Base-by-base conservation (phyloP, 2,113 vertebrate genomes). In the Chloropsis cyanopogon region DNA sequence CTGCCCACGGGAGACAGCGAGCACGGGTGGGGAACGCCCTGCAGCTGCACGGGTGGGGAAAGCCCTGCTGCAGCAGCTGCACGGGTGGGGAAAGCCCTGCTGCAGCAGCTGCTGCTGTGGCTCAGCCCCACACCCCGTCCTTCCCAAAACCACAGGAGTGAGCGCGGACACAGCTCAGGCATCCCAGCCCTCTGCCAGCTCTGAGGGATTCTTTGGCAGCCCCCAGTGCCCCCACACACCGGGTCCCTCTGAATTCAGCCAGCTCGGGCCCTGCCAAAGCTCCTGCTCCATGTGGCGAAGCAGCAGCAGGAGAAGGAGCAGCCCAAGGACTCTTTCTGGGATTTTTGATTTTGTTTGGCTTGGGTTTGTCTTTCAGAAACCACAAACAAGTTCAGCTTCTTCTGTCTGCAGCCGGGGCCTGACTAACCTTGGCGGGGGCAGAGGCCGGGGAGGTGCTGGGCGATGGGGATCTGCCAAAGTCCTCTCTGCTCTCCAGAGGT, bases 191-290 rank as follows among this genome's bases (percentile, higher is more conserved):
- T 82, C 16, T 73, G 46, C 24, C 2, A 1, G 1, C 33, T 5
- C 13, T 33, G 77, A 39, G 25, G 7, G 12, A 4, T n/a, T 23
- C 50, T 35, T 8, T 13, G 52, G 64, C 63, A 10, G 1, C 53
- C 59, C 22, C 11, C 49, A 0, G 1, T 5, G 42, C 49, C 59
- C 19, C 2, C 20, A 0, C 1, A 4, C 2, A 4, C 12, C 53
- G 8, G 16, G 25, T 72, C 71, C 54, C 71, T 29, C 69, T 2
- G 4, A 44, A 33, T 11, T 23, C 53, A 59, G 53, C 68, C 5
- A 16, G 49, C 14, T 15, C 85, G 11, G 65, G 14, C 59, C 23
- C 39, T 47, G 82, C 41, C 71, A 12, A 56, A 70, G 50, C 68
- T 86, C 41, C 82, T 25, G 44, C 61, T 73, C 16, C 18, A 0